Evolutionary conservation across 1,140 invertebrate species (phyloP), one percentile per base, ranked within the genome.

Genomic region (Drosophila rufa): DNA sequence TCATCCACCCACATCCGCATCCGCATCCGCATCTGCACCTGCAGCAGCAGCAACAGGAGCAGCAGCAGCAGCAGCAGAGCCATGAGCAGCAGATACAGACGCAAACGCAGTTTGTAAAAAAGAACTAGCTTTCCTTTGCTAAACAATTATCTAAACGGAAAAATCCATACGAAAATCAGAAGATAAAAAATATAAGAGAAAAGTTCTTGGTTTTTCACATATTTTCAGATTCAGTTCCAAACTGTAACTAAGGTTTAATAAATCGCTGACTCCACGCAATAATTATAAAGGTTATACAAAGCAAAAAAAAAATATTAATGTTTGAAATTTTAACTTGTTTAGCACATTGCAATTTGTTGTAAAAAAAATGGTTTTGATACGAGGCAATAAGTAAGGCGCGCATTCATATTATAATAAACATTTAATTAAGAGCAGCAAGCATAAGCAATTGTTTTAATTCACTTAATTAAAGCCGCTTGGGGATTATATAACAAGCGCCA

Each of bases 301-400:
- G 27, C 22, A 30, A 36, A 36, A 43, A 42, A 42, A 43, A 51
- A 85, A 77, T 86, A 80, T 77, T 77, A 80, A 73, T 77, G 83
- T 86, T 87, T 79, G 79, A 86, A 82, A 87, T 87, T 87, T 87
- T 87, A 87, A 87, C 76, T 87, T 87, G 83, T 87, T 70, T 84
- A 79, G 81, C 81, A 84, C 81, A 84, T 84, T 84, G 81, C 76
- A 79, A 80, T 84, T 82, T 84, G 81, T 87, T 80, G 67, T 86
- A 79, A 79, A 70, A 69, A 69, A 74, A 70, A 80, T 46, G 75
- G 75, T 89, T 89, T 89, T 89, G 80, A 89, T 89, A 90, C 80
- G 77, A 89, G 82, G 64, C 67, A 89, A 78, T 53, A 84, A 74
- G 62, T 74, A 74, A 77, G 73, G 43, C 56, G 80, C 59, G 75